A percentile compares a stretch with the other conserved stretches of the same genome.
These are phyloP conservation scores for Yponomeuta evonymella DNA, from an alignment of 2,888 invertebrate genomes.

Conservation along the genomic window DNA sequence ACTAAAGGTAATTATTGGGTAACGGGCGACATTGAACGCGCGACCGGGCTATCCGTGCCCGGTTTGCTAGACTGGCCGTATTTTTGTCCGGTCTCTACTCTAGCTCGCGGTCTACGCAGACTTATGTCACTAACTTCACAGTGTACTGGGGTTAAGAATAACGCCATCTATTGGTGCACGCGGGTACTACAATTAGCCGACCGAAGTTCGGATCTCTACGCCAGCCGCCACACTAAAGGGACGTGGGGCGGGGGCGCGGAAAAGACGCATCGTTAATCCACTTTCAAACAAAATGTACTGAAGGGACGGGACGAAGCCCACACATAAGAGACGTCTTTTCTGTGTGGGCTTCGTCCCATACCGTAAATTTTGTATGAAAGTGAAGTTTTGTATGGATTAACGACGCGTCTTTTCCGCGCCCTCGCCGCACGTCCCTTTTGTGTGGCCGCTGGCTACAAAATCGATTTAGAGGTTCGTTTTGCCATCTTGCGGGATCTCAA, in stretches of 20 bases:
- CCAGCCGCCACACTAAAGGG: too few species aligned
- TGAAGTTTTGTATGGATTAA: too few species aligned
- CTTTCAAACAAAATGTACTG: too few species aligned
- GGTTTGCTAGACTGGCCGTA: conserved; percentile 26
- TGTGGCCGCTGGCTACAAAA: too few species aligned
- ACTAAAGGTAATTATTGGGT: conserved; percentile 32
- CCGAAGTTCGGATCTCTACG: not conserved
- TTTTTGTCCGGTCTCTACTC: conserved; percentile 17
- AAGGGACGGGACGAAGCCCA: too few species aligned
- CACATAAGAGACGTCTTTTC: too few species aligned
- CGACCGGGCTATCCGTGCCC: conserved; percentile 32
- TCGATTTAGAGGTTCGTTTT: not conserved
- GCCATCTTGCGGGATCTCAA: not conserved
- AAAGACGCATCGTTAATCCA: too few species aligned
- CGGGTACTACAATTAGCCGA: not conserved
- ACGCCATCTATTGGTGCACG: not conserved
- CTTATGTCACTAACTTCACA: conserved; percentile 7
- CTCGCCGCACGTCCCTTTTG: too few species aligned
- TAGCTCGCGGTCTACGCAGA: not conserved
- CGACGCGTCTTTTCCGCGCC: too few species aligned
- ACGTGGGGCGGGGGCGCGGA: too few species aligned
- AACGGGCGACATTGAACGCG: conserved; percentile 31
- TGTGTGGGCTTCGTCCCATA: too few species aligned
- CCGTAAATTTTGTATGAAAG: too few species aligned
- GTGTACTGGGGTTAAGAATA: not conserved